Percentiles rank a stretch among this genome's conserved stretches.
Evolutionary conservation across 2,113 vertebrate genomes (phyloP).

Genomic region (Lepidothrix coronata): DNA sequence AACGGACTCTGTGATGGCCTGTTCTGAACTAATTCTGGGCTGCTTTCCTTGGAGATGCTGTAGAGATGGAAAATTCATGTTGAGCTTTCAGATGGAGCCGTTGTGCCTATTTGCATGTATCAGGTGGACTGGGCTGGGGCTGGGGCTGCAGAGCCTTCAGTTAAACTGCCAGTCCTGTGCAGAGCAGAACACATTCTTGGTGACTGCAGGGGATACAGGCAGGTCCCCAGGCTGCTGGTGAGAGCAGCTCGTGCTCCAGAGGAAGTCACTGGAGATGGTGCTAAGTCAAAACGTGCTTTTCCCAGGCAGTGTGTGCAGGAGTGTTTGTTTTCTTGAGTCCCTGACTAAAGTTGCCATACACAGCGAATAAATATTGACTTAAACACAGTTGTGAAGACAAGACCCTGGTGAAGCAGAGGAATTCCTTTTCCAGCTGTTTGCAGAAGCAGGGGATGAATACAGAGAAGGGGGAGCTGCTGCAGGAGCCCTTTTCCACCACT

Average conservation of each 20-base stretch:
- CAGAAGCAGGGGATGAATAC: neutral
- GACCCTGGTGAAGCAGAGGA: neutral
- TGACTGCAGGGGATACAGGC: neutral
- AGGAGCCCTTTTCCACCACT: neutral
- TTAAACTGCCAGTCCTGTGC: neutral
- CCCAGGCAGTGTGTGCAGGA: neutral
- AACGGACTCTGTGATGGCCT: neutral
- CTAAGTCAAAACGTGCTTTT: neutral
- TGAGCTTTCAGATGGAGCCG: neutral
- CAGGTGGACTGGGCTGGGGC: neutral
- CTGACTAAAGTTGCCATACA: neutral
- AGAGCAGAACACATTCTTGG: neutral
- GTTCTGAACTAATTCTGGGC: neutral
- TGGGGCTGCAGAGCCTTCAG: neutral
- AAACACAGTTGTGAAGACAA: neutral
- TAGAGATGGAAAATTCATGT: neutral
- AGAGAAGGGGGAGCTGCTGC: neutral
- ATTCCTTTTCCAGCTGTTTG: neutral
- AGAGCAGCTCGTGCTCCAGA: neutral
- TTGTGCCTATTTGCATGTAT: neutral
- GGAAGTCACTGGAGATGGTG: neutral
- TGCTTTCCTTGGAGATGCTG: neutral
- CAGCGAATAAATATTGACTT: constrained; percentile 11
- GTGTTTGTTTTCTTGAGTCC: neutral
- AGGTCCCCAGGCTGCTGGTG: neutral